These are phyloP conservation scores for Monoplex corrugatus DNA, from an alignment of 2,888 invertebrate species.

Conservation along the genomic window DNA sequence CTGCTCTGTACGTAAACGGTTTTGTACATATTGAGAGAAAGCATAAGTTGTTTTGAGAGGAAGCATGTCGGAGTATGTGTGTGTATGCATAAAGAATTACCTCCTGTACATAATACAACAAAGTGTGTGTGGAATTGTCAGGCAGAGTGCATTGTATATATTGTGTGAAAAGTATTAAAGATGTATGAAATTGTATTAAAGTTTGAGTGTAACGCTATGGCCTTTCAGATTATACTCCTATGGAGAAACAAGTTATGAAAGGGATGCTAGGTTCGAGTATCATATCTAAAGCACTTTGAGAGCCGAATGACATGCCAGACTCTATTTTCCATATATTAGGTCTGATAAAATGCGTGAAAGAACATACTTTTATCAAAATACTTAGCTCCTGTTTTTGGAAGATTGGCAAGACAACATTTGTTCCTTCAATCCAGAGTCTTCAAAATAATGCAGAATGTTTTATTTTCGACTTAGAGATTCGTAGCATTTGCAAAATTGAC, in stretches of 20 bases:
- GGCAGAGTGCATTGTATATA: background rate
- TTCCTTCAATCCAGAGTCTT: no score
- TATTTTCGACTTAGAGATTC: no score
- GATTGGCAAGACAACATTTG: no score
- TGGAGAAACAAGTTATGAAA: background rate
- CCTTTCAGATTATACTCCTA: background rate
- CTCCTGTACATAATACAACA: background rate
- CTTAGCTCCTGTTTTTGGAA: no score
- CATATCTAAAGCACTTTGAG: no score
- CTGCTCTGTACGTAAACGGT: slow-evolving; percentile 21
- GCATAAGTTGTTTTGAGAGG: background rate
- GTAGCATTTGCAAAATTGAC: no score
- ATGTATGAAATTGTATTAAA: background rate
- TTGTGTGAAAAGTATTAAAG: background rate
- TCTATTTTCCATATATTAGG: no score
- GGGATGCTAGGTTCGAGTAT: no score
- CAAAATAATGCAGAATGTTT: no score
- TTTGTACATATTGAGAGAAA: background rate
- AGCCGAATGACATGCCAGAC: no score
- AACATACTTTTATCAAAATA: no score
- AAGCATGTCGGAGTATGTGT: background rate
- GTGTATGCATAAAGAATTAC: background rate
- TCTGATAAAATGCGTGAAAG: no score
- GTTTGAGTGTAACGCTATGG: background rate
- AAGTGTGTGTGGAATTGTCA: background rate